Evolutionary conservation across 2,888 invertebrate species (phyloP).

Genomic region (Eilema sororculum): DNA sequence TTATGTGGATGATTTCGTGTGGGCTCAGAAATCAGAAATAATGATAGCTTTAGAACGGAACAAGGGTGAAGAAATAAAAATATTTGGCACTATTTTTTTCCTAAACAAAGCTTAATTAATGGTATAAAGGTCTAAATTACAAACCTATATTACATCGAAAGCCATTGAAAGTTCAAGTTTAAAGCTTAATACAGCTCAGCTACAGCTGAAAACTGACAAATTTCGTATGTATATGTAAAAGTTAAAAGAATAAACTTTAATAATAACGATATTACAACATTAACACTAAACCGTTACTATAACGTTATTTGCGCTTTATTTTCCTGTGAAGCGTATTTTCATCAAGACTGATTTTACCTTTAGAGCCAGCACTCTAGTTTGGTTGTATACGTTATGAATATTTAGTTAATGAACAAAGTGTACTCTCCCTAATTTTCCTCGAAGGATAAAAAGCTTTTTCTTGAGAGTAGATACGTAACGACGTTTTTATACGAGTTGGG

Average conservation of each 20-base stretch:
- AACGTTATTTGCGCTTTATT: constrained; percentile 1
- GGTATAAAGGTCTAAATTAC: no score
- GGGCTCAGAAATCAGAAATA: not conserved
- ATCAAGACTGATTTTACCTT: constrained; percentile 22
- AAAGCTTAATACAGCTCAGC: no score
- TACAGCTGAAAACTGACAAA: no score
- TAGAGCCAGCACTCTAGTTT: constrained; percentile 38
- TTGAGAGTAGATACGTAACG: constrained; percentile 27
- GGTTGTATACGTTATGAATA: constrained; percentile 45
- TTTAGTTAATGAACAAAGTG: constrained; percentile 53
- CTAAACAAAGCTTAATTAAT: not conserved
- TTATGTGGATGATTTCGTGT: not conserved
- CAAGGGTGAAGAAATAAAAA: not conserved
- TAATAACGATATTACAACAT: no score
- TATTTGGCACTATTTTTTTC: not conserved
- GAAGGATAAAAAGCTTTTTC: constrained; percentile 47
- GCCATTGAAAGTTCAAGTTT: no score
- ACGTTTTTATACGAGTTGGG: constrained; percentile 32
- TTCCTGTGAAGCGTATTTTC: not conserved
- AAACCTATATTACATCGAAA: no score
- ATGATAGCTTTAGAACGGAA: not conserved
- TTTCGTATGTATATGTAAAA: no score
- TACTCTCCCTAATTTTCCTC: constrained; percentile 40
- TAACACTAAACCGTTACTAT: not conserved
- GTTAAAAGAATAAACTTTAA: no score